Conservation (phyloP, 2,797 vertebrate genomes). For the Tangara arthus region DNA sequence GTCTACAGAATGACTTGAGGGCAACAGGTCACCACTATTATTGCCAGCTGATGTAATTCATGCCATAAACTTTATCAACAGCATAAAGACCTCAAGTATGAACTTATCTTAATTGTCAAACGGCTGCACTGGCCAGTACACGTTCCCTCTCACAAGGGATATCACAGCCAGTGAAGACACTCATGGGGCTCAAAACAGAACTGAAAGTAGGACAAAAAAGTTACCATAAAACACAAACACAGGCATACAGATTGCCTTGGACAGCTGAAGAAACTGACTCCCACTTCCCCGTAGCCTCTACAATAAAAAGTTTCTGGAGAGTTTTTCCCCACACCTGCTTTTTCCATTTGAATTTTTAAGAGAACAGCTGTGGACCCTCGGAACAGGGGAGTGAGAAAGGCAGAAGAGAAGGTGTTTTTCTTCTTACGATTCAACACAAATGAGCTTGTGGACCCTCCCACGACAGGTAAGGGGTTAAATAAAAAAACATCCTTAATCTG, state of each 20-base stretch:
- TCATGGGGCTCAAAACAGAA: background rate
- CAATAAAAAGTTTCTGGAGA: background rate
- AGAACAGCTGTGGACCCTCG: background rate
- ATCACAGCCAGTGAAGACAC: background rate
- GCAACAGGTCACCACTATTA: background rate
- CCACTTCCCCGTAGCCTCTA: background rate
- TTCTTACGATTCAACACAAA: background rate
- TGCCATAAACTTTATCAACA: constrained; percentile 7
- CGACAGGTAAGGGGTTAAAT: constrained; percentile 20
- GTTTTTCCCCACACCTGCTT: background rate
- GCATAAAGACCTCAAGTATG: background rate
- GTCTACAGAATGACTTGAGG: background rate
- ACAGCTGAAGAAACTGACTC: background rate
- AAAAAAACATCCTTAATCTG: background rate
- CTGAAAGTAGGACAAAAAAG: background rate
- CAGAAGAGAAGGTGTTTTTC: background rate
- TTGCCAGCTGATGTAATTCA: constrained; percentile 1
- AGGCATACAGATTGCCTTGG: background rate
- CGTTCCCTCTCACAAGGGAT: background rate
- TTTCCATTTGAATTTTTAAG: background rate
- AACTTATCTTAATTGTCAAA: background rate
- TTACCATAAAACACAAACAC: background rate
- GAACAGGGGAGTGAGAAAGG: background rate
- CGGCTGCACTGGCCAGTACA: background rate
- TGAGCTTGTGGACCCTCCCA: background rate